A percentile compares a stretch with the other conserved stretches of the same genome.
These are phyloP conservation scores for Chalcosyrphus nemorum DNA, from an alignment of 2,888 invertebrate genomes.

Conservation along the genomic window DNA sequence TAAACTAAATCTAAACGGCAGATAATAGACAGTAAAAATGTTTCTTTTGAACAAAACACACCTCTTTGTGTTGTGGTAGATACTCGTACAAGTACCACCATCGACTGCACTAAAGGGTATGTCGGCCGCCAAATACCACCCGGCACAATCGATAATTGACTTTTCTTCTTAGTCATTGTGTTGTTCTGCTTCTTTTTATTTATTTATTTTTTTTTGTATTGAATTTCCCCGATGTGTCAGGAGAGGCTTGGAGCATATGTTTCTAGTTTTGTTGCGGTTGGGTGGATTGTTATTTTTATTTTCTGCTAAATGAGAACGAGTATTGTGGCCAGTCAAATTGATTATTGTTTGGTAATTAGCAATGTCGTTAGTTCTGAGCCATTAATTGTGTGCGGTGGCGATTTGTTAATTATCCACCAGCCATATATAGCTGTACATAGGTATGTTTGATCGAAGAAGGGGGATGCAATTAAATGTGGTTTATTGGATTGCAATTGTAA, in stretches of 20 bases:
- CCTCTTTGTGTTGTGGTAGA: constrained; percentile 44
- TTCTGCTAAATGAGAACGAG: constrained; percentile 9
- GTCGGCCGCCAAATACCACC: constrained; percentile 29
- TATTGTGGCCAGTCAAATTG: constrained; percentile 44
- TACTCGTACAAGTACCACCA: too few relatives aligned
- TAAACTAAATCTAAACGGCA: constrained; percentile 51
- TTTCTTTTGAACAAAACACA: constrained; percentile 44
- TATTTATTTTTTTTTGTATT: background rate
- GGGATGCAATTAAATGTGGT: constrained; percentile 46
- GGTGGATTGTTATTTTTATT: background rate
- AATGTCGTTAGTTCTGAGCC: constrained; percentile 62
- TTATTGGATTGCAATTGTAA: background rate
- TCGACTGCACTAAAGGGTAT: constrained; percentile 55
- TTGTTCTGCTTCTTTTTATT: background rate
- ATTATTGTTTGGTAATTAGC: constrained; percentile 61
- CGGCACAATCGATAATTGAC: constrained; percentile 51
- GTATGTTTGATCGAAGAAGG: constrained; percentile 28
- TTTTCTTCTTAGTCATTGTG: constrained; percentile 31
- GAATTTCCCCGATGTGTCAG: constrained; percentile 13
- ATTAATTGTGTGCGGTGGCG: constrained; percentile 59
- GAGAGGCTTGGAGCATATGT: constrained; percentile 1
- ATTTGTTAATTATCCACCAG: constrained; percentile 63
- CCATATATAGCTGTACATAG: too few relatives aligned
- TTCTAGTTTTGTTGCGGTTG: constrained; percentile 14
- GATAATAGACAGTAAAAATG: constrained; percentile 38